Base-by-base conservation (phyloP, 2,113 vertebrate species). In the Peucedramus taeniatus region DNA sequence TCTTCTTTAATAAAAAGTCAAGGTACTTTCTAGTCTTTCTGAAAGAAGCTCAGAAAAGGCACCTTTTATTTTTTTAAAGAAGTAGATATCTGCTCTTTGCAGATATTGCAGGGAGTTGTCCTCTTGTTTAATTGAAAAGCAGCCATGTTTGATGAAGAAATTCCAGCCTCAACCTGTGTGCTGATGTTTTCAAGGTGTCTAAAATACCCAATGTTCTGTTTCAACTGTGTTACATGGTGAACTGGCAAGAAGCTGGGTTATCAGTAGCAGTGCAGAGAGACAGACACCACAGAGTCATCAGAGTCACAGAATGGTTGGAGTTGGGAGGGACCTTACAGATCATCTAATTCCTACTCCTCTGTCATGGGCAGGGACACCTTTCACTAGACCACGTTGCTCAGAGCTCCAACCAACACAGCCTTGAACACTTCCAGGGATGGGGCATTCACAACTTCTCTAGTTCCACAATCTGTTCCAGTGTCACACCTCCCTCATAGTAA, bases 21-120 rank as follows among this genome's bases (percentile, higher is more conserved):
- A 50, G 23, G n/a, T 71, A 13, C 26, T 85, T 88, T 85, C 44
- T 27, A 90, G 42, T 30, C 44, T 83, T 83, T 83, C 60, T 57
- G 56, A 83, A 92, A 51, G 18, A 60, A 92, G 24, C 7, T 51
- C 26, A 44, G 77, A 40, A 49, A 90, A 78, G 6, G 11, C 0
- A 1, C 4, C 2, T 21, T 42, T 23, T n/a, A 30, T 35, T 24
- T 47, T 85, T 75, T 26, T 15, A 5, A 65, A 39, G 28, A 19
- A 74, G 26, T 88, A 83, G 13, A 49, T 91, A 96, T 96, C 91
- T 96, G 64, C 80, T 94, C 54, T 95, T 94, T 95, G 79, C 88
- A 57, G 84, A 68, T 94, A 92, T 54, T 87, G 76, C 63, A 94
- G 26, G 72, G 68, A 69, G 37, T 92, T 95, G 69, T 64, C 75